These are phyloP conservation scores for Prunella strophiata DNA, from an alignment of 2,797 vertebrate species.

Conservation along the genomic window DNA sequence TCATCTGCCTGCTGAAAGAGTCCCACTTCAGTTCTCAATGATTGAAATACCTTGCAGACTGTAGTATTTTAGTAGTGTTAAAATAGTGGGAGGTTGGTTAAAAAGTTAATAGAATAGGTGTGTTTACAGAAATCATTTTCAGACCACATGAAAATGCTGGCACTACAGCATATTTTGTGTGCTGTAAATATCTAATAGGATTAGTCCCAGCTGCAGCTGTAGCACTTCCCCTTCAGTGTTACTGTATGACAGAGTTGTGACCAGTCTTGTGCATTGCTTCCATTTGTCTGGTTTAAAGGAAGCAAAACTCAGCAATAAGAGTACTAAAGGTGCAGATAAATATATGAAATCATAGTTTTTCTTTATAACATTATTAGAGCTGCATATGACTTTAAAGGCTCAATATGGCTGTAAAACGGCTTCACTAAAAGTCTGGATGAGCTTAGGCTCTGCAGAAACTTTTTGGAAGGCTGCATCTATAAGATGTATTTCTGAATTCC, in stretches of 20 bases:
- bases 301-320: neutral
- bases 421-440: neutral
- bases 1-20: neutral
- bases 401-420: neutral
- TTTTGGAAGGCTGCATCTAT: neutral
- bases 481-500: neutral
- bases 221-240: neutral
- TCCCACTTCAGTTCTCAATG: neutral
- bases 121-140: neutral
- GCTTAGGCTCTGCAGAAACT: neutral
- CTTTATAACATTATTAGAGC: neutral
- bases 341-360: neutral
- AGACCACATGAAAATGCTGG: neutral
- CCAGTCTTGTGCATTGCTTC: neutral
- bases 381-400: neutral
- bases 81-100: neutral
- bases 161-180: neutral
- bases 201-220: neutral
- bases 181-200: neutral
- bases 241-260: neutral
- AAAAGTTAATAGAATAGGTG: neutral
- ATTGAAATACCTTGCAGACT: neutral
- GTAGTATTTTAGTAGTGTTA: neutral
- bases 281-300: neutral
- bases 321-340: neutral